Evolutionary conservation across 2,797 vertebrate genomes (phyloP).

Genomic region (Girardinus metallicus): DNA sequence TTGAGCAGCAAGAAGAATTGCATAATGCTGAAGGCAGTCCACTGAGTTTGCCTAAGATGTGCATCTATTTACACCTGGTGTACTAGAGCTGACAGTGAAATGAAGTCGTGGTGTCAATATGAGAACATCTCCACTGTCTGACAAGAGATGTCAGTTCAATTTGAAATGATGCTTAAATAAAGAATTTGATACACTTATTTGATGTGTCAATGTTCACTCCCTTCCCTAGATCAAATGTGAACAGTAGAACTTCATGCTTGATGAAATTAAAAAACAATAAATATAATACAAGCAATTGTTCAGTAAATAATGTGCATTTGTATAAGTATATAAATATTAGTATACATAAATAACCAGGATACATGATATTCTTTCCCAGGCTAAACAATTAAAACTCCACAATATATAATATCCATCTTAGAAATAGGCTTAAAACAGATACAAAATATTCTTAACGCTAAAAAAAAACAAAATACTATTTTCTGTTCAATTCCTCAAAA

Average conservation of each 20-base stretch:
- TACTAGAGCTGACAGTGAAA: conserved; percentile 52
- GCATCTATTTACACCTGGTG: conserved; percentile 62
- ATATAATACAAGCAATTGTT: background rate
- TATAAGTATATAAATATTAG: background rate
- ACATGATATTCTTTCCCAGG: background rate
- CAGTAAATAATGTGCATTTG: background rate
- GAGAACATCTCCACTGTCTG: conserved; percentile 26
- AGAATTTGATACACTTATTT: background rate
- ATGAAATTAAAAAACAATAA: background rate
- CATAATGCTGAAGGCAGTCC: conserved; percentile 57
- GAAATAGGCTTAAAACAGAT: background rate
- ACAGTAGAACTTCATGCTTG: background rate
- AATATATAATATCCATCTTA: background rate
- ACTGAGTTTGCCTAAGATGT: conserved; percentile 37
- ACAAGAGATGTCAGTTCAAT: conserved; percentile 16
- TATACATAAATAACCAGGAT: background rate
- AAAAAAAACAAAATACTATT: background rate
- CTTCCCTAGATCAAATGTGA: background rate
- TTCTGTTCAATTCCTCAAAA: background rate
- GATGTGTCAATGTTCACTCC: background rate
- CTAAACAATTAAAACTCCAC: background rate
- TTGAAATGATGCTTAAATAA: conserved; percentile 12
- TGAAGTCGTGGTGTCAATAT: conserved; percentile 55
- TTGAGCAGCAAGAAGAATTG: conserved; percentile 51
- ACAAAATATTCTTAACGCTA: background rate